A percentile compares a stretch with the other conserved stretches of the same genome.
Conservation (phyloP, 2,888 invertebrate genomes). For the Myopa tessellatipennis region DNA sequence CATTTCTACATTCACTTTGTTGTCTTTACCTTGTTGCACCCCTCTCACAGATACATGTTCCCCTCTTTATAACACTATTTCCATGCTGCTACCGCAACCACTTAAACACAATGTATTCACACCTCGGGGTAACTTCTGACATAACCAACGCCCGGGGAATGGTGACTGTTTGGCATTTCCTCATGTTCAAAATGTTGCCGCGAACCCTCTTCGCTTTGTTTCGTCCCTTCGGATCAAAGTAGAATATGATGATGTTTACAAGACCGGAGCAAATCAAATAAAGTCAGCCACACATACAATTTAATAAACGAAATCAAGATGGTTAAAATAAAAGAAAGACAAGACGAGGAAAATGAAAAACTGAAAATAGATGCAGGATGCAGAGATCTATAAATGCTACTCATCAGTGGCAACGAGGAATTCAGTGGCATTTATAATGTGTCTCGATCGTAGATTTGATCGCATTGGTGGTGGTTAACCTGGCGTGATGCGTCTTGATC, state of each 20-base stretch:
- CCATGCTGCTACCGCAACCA: not conserved
- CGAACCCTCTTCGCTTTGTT: not conserved
- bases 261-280: not conserved
- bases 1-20: not conserved
- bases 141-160: not conserved
- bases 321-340: not conserved
- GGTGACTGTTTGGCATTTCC: not conserved
- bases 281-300: conserved; percentile 8
- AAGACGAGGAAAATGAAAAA: not conserved
- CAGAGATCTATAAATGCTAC: not conserved
- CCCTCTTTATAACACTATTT: not conserved
- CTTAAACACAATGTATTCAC: not conserved
- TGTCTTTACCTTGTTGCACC: not conserved
- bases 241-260: not conserved
- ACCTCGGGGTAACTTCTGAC: conserved; percentile 8
- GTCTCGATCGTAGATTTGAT: not conserved
- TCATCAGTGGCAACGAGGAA: not conserved
- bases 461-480: not conserved
- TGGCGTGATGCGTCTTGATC: too few species aligned
- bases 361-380: not conserved
- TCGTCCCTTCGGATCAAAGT: too few species aligned
- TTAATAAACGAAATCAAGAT: not conserved
- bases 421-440: not conserved
- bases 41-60: not conserved
- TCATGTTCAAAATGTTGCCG: not conserved